Conservation (phyloP, 1,140 invertebrate genomes). For the Phymastichus coffea region DNA sequence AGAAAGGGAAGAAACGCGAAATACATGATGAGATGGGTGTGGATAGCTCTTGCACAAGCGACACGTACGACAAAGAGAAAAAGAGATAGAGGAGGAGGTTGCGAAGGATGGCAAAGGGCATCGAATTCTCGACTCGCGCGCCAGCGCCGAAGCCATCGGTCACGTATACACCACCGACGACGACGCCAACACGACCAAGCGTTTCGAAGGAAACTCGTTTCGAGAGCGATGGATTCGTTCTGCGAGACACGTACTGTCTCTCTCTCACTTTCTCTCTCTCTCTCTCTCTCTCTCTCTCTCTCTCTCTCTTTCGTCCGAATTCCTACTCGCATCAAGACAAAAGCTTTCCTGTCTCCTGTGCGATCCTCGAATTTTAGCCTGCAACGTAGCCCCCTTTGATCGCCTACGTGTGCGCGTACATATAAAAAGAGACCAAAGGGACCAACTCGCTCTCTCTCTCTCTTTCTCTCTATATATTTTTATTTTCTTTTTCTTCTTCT, state of each 20-base stretch:
- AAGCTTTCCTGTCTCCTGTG: not conserved
- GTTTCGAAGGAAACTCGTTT: conserved; percentile 16
- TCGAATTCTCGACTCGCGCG: not conserved
- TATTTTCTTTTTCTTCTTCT: too few relatives aligned
- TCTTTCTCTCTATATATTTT: too few relatives aligned
- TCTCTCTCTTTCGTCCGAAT: not conserved
- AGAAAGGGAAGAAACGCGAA: not conserved
- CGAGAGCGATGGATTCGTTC: conserved; percentile 16
- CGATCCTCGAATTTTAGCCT: not conserved
- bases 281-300: not conserved
- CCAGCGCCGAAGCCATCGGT: conserved; percentile 6
- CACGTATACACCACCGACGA: conserved; percentile 18
- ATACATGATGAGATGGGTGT: not conserved
- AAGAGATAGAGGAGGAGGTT: not conserved
- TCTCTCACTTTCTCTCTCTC: not conserved
- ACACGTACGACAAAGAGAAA: not conserved
- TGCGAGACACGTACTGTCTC: conserved; percentile 7
- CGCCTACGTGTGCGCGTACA: not conserved
- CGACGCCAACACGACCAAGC: too few relatives aligned
- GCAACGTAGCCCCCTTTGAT: not conserved
- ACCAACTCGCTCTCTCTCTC: too few relatives aligned
- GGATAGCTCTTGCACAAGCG: not conserved
- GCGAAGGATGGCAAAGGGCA: conserved; percentile 8
- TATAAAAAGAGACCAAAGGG: too few relatives aligned
- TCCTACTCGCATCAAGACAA: not conserved